Percentiles rank a stretch among this genome's conserved stretches.
phyloP scores from a whole-genome alignment of 2,797 vertebrate species.

The Loris lydekkerianus region DNA sequence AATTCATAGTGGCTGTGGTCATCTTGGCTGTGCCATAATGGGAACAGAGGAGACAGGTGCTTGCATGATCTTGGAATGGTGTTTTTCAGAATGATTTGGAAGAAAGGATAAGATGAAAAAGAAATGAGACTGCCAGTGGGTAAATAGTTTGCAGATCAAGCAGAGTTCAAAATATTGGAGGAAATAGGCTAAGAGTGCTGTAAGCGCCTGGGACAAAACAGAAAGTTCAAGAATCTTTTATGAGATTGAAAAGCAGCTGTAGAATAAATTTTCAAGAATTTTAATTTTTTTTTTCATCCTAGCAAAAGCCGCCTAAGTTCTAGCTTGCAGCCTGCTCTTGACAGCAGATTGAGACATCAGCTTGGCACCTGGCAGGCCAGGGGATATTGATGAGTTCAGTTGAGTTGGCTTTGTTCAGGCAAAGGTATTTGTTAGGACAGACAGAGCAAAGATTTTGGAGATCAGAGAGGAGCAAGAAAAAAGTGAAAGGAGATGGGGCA shows the following conservation, averaged over 20 bases:
- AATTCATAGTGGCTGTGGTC: background rate
- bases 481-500: constrained; percentile 54
- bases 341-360: background rate
- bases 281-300: background rate
- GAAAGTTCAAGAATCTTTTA: background rate
- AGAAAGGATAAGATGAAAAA: background rate
- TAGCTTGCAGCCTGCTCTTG: background rate
- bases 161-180: background rate
- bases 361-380: background rate
- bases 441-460: constrained; percentile 17
- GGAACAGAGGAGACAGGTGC: background rate
- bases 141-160: constrained; percentile 16
- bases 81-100: constrained; percentile 47
- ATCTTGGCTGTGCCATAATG: background rate
- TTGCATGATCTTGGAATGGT: background rate
- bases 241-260: background rate
- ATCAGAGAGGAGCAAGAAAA: background rate
- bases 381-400: background rate
- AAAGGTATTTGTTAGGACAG: constrained; percentile 33
- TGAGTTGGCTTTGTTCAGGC: background rate
- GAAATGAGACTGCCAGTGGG: background rate
- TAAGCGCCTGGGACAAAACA: background rate
- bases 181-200: background rate
- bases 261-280: background rate
- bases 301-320: background rate